phyloP scores from a whole-genome alignment of 2,113 vertebrate genomes.

The Scytalopus superciliaris region DNA sequence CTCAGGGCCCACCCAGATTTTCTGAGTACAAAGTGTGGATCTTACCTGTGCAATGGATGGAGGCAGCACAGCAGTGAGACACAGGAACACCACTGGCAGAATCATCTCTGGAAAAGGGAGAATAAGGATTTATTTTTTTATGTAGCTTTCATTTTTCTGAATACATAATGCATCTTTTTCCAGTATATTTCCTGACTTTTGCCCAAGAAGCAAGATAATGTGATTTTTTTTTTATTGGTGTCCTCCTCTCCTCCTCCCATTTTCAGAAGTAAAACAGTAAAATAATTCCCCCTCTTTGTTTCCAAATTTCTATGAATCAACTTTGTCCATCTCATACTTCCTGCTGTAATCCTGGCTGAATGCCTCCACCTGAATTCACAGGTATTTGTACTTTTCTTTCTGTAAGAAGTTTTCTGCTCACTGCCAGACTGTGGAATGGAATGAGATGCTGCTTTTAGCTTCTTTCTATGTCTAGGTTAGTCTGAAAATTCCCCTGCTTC shows the following conservation, averaged over 20 bases:
- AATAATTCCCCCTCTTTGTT: fast-evolving
- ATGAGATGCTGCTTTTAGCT: not conserved
- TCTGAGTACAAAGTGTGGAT: not conserved
- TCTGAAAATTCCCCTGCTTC: not conserved
- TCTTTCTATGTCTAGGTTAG: not conserved
- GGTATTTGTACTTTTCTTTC: not conserved
- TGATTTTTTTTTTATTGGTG: not conserved
- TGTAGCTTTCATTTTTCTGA: not conserved
- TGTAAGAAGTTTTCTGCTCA: not conserved
- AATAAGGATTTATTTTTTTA: not conserved
- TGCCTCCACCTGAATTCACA: not conserved
- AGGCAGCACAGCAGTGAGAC: not conserved
- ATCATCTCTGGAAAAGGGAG: constrained; percentile 42
- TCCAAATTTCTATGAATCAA: not conserved
- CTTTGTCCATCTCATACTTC: not conserved
- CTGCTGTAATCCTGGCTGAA: not conserved
- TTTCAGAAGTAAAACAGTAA: not conserved
- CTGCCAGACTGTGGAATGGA: not conserved
- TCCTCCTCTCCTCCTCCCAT: not conserved
- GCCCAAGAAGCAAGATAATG: not conserved
- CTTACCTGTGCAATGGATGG: not conserved
- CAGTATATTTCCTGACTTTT: not conserved
- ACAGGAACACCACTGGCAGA: not conserved
- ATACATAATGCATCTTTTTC: not conserved
- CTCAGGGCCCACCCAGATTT: not conserved